Base-by-base conservation (phyloP, 2,113 vertebrate species). In the Enhydra lutris region DNA sequence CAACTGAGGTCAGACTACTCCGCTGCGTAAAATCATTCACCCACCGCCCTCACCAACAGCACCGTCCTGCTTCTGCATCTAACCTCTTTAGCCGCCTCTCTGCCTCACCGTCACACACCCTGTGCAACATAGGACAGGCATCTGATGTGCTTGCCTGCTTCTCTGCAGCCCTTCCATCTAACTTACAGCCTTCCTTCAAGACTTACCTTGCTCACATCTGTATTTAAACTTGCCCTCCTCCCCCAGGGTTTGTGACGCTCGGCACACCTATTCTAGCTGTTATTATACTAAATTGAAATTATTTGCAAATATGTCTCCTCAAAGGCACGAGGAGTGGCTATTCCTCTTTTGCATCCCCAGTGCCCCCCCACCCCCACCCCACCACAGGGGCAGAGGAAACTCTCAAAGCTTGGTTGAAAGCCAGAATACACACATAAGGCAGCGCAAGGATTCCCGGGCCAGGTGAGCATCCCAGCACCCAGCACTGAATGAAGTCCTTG, bases 301-400 rank as follows among this genome's bases (percentile, higher is more conserved):
- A 83, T 45, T 89, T 91, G 36, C 50, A 93, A 13, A 76, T 95
- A 57, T 76, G 67, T 91, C 61, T 92, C 74, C 93, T 96, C 63
- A 94, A 92, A 91, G 55, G 42, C 65, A 85, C 47, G 55, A 45
- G 2, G 26, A 59, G 42, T 39, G 47, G 34, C 69, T 71, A 23
- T 57, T 92, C 23, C 59, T 71, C 45, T 69, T 87, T 87, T 86
- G 86, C 12, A 55, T n/a, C 10, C 21, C 0, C 21, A 47, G 29
- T 67, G 80, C 69, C 83, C 6, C 50, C 45, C 59, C 57, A 3
- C 57, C 57, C 21, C 57, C 20, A 57, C 57, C 57, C 42, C 39
- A 34, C 42, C 65, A 39, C 3, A 61, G 39, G 84, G 73, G 47
- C 73, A 42, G n/a, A 31, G 14, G 17, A 69, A 84, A 42, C 47